A percentile compares a stretch with the other conserved stretches of the same genome.
phyloP scores from a whole-genome alignment of 1,140 invertebrate genomes.

The Drosophila saltans region DNA sequence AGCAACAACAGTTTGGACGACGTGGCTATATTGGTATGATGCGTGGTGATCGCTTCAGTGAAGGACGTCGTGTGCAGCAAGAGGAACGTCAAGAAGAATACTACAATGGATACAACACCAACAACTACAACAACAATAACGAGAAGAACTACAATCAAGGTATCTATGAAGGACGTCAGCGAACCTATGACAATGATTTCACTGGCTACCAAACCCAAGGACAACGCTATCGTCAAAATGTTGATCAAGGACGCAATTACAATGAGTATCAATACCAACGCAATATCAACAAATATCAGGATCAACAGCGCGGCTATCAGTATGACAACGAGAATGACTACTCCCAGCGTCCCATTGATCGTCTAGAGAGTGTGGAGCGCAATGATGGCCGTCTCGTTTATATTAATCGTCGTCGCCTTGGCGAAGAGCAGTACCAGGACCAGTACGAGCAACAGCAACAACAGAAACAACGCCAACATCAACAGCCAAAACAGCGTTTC shows the following conservation, averaged over 20 bases:
- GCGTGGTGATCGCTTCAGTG: constrained; percentile 43
- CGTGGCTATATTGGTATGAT: constrained; percentile 33
- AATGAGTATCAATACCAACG: background rate
- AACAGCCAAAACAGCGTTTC: constrained; percentile 13
- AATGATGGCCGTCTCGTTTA: constrained; percentile 51
- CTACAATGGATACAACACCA: background rate
- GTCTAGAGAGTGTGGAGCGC: constrained; percentile 44
- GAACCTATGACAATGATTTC: background rate
- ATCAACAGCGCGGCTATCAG: constrained; percentile 2
- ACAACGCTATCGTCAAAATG: constrained; percentile 8
- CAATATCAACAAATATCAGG: background rate
- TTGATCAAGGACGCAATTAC: background rate
- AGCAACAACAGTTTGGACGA: constrained; percentile 19
- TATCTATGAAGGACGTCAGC: background rate
- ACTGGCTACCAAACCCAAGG: background rate
- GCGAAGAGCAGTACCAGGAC: constrained; percentile 22
- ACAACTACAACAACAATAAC: constrained; percentile 14
- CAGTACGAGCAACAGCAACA: constrained; percentile 30
- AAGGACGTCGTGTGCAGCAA: constrained; percentile 37
- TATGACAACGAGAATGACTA: background rate
- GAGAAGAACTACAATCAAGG: background rate
- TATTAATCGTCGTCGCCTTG: constrained; percentile 48
- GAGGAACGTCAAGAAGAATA: constrained; percentile 22
- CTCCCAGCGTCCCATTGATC: constrained; percentile 21
- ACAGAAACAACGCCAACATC: constrained; percentile 10